Evolutionary conservation across 2,888 invertebrate species (phyloP), one percentile per base, ranked within the genome.

Genomic region (Gasteruption jaculator): DNA sequence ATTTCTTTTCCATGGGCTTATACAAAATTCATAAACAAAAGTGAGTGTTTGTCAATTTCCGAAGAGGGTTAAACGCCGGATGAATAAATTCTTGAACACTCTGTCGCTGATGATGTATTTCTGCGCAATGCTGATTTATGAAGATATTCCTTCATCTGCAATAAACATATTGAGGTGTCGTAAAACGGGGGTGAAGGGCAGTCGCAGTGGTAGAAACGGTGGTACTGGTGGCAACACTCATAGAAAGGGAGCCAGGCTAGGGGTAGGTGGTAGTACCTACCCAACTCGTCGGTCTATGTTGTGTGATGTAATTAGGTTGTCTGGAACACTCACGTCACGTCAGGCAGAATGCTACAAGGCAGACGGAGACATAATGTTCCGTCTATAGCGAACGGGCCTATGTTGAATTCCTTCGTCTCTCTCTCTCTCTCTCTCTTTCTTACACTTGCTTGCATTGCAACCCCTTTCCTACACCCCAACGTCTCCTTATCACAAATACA

Each of bases 251-350:
- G 26, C 26, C n/a, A 26, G 26, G 41, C 33, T 38, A 46, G 42
- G 45, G 39, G 48, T 45, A 45, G 49, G 48, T 46, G 41, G 49
- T n/a, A n/a, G n/a, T n/a, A n/a, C n/a, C n/a, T n/a, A n/a, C 45
- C 48, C 51, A 48, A 38, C 49, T 42, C 48, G 38, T 34, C 42
- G 43, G 43, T 47, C 53, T 53, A 52, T 61, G 59, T 61, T 62
- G 60, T n/a, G n/a, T 62, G 65, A 67, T 60, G 72, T 74, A 75
- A 75, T 75, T 75, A 75, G 73, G 71, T 73, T 75, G 75, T 75
- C 75, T 72, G 65, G 66, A 74, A 73, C 75, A 75, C 73, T 71
- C 74, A 59, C 65, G 68, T 66, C 68, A 68, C 65, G 64, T 68
- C 66, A 67, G 63, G 64, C 57, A 51, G 53, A 51, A 58, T 54